phyloP scores from a whole-genome alignment of 2,888 invertebrate genomes.

The Trachelus troglodyta region DNA sequence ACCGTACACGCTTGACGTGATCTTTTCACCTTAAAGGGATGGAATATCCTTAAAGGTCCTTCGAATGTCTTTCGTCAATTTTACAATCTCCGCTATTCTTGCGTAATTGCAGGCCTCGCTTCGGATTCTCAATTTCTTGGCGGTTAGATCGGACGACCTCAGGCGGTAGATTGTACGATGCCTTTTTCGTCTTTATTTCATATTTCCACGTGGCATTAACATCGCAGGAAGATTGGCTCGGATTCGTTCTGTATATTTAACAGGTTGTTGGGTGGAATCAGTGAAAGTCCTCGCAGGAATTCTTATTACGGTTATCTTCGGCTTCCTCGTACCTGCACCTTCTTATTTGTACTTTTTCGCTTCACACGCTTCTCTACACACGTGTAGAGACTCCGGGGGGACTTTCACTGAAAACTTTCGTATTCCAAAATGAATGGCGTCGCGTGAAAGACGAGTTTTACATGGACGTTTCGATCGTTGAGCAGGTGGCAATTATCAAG shows the following conservation, averaged over 20 bases:
- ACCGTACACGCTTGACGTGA: neutral
- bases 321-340: neutral
- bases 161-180: neutral
- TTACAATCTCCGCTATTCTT: neutral
- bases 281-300: constrained; percentile 9
- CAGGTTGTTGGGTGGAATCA: constrained; percentile 3
- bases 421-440: neutral
- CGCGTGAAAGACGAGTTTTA: neutral
- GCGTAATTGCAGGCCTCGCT: neutral
- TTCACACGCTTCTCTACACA: neutral
- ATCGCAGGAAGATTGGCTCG: neutral
- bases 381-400: neutral
- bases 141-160: neutral
- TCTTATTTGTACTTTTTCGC: neutral
- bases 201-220: neutral
- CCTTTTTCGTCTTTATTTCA: neutral
- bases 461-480: neutral
- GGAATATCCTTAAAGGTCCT: neutral
- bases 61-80: neutral
- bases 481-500: neutral
- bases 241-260: neutral
- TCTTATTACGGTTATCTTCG: neutral
- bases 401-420: constrained; percentile 5
- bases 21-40: neutral
- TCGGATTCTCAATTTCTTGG: neutral